Evolutionary conservation across 2,797 vertebrate species (phyloP).

Genomic region (Phylloscopus collybita): DNA sequence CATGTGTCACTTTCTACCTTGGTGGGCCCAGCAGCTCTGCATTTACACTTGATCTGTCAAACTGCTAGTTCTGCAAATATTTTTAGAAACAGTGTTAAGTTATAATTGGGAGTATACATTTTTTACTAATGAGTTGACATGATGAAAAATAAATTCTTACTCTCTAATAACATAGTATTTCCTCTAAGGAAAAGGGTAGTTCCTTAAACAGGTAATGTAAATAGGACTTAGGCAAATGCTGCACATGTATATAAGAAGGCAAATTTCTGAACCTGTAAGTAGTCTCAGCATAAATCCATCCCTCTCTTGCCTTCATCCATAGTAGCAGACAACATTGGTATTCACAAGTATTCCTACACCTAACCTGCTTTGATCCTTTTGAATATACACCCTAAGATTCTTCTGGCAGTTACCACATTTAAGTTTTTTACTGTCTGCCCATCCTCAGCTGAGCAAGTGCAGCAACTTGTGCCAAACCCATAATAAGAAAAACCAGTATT

Average conservation of each 20-base stretch:
- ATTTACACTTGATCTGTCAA: neutral
- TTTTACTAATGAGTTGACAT: neutral
- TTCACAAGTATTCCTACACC: neutral
- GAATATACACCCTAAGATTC: neutral
- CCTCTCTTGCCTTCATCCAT: neutral
- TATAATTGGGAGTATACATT: neutral
- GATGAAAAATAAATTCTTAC: neutral
- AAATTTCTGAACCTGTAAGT: neutral
- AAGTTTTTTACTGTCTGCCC: neutral
- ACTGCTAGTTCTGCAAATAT: neutral
- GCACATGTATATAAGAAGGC: accelerated
- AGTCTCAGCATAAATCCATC: neutral
- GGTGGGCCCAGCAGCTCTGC: neutral
- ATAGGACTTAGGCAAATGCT: neutral
- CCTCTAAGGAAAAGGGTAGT: neutral
- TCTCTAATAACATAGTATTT: neutral
- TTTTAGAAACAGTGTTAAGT: neutral
- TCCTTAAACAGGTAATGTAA: neutral
- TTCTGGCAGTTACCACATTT: neutral
- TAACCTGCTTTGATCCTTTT: neutral
- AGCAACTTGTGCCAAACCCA: neutral
- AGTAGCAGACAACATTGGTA: neutral
- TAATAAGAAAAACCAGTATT: neutral
- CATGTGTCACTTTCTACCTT: neutral
- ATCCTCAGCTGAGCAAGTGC: neutral